Conservation (phyloP, 2,113 vertebrate species). For the Ochotona curzoniae region DNA sequence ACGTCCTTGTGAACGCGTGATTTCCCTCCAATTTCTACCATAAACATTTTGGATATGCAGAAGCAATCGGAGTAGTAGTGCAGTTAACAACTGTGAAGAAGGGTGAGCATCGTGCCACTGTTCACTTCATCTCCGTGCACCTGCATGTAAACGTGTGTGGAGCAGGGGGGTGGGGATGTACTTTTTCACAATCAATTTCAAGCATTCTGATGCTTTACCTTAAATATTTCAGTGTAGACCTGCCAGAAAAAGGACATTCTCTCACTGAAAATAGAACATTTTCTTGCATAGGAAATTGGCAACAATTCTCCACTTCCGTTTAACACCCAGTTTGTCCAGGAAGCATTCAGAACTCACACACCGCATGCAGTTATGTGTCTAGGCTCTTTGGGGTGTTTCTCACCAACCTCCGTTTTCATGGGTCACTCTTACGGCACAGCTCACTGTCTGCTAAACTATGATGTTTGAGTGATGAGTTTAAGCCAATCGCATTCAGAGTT, state of each 20-base stretch:
- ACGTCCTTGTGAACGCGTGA: conserved; percentile 40
- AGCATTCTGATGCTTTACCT: neutral
- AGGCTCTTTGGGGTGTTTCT: neutral
- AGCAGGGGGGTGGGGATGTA: neutral
- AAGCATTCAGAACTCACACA: neutral
- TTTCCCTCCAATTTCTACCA: conserved; percentile 26
- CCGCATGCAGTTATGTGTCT: neutral
- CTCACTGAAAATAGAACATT: neutral
- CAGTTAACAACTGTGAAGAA: neutral
- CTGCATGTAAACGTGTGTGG: neutral
- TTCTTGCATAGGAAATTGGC: conserved; percentile 27
- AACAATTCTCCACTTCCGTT: conserved; percentile 35
- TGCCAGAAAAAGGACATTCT: conserved; percentile 30
- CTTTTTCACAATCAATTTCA: conserved; percentile 27
- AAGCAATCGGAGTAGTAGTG: neutral
- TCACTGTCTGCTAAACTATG: too few relatives aligned
- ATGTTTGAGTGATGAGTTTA: too few relatives aligned
- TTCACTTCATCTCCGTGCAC: neutral
- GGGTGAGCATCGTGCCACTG: conserved; percentile 2
- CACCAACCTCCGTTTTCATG: neutral
- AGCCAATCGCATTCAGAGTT: too few relatives aligned
- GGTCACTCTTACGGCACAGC: too few relatives aligned
- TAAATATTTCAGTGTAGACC: conserved; percentile 42
- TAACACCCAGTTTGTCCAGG: neutral
- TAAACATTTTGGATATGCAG: conserved; percentile 25